phyloP scores from a whole-genome alignment of 2,888 invertebrate genomes.

The Drosophila sordidula region DNA sequence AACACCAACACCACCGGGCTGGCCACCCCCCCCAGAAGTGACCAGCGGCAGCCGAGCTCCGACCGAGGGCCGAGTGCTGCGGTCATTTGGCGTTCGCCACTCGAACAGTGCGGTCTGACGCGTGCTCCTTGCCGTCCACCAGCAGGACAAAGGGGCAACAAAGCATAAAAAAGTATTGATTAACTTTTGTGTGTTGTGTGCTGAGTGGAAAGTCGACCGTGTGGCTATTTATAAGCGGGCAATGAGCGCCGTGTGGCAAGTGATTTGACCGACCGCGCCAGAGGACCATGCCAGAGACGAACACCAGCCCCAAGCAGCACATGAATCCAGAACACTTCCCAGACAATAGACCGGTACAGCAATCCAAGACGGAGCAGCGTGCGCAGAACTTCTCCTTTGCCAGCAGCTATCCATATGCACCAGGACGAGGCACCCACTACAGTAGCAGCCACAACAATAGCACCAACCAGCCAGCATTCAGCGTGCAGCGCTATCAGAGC shows the following conservation, averaged over 20 bases:
- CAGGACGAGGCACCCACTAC: constrained; percentile 51
- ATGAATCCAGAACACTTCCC: constrained; percentile 72
- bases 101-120: constrained; percentile 71
- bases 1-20: background rate
- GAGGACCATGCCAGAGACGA: constrained; percentile 57
- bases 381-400: constrained; percentile 81
- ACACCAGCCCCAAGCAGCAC: constrained; percentile 58
- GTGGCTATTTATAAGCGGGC: constrained; percentile 48
- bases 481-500: constrained; percentile 66
- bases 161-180: constrained; percentile 68
- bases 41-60: constrained; percentile 54
- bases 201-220: constrained; percentile 8
- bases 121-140: constrained; percentile 58
- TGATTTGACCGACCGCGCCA: constrained; percentile 10
- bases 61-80: constrained; percentile 57
- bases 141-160: constrained; percentile 39
- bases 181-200: constrained; percentile 53
- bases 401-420: constrained; percentile 74
- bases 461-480: constrained; percentile 27
- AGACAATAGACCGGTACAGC: constrained; percentile 62
- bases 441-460: constrained; percentile 53
- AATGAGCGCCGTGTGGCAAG: constrained; percentile 27
- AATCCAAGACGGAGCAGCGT: constrained; percentile 16
- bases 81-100: constrained; percentile 83
- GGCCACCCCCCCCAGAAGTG: constrained; percentile 16